Evolutionary conservation across 2,113 vertebrate species (phyloP).

Genomic region (Sarotherodon lohbergeri): DNA sequence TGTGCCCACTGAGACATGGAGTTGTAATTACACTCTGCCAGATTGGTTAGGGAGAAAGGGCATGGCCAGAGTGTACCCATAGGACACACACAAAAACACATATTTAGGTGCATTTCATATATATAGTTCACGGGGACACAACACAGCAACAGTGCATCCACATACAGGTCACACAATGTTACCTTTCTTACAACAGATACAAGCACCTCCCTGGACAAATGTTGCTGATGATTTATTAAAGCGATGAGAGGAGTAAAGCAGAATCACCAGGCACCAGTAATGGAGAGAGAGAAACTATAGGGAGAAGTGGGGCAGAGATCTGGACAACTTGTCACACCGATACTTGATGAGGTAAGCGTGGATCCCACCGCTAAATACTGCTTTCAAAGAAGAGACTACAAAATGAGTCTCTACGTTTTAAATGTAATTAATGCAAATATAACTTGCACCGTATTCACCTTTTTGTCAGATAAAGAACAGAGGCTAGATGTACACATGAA

Average conservation of each 20-base stretch:
- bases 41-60: slow-evolving; percentile 9
- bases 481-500: not conserved
- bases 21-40: slow-evolving; percentile 36
- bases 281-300: not conserved
- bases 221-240: slow-evolving; percentile 53
- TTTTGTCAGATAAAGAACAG: not conserved
- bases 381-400: not conserved
- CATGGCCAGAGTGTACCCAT: not conserved
- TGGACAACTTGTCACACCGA: not conserved
- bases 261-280: not conserved
- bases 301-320: not conserved
- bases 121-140: not conserved
- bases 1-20: not conserved
- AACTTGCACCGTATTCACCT: not conserved
- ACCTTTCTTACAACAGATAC: not conserved
- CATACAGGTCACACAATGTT: not conserved
- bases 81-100: slow-evolving; percentile 2
- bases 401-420: not conserved
- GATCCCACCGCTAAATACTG: not conserved
- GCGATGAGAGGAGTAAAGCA: not conserved
- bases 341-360: not conserved
- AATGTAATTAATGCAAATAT: not conserved
- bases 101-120: not conserved
- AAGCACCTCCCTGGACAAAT: slow-evolving; percentile 21
- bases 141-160: not conserved